These are phyloP conservation scores for Eupithecia tripunctaria DNA, from an alignment of 2,888 invertebrate genomes.

Conservation along the genomic window DNA sequence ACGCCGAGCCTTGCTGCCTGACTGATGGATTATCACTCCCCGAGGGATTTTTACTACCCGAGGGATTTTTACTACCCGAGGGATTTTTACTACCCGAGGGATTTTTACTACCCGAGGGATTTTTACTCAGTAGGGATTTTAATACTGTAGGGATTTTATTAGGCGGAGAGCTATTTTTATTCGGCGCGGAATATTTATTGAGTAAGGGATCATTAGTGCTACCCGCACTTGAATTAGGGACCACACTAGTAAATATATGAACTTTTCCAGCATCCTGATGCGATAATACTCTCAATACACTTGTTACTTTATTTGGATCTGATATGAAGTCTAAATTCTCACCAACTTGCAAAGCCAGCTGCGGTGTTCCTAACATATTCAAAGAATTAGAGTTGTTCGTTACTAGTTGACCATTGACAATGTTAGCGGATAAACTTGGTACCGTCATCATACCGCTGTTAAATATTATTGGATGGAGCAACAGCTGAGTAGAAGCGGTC, in stretches of 20 bases:
- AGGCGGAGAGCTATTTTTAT: background rate
- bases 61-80: slow-evolving; percentile 5
- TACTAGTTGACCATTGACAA: slow-evolving; percentile 25
- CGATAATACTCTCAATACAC: slow-evolving; percentile 4
- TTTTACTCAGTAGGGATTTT: background rate
- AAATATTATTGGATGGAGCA: slow-evolving; percentile 37
- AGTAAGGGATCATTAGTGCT: background rate
- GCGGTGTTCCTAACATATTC: slow-evolving; percentile 1
- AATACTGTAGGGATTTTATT: background rate
- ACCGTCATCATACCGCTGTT: slow-evolving; percentile 21
- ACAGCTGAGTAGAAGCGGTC: background rate
- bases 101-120: slow-evolving; percentile 3
- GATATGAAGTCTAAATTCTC: slow-evolving; percentile 11
- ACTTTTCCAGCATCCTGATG: background rate
- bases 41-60: background rate
- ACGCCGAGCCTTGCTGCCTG: background rate
- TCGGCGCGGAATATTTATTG: background rate
- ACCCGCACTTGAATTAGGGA: background rate
- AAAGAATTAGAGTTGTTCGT: background rate
- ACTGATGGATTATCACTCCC: background rate
- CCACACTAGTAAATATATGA: background rate
- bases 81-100: background rate
- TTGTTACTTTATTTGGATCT: slow-evolving; percentile 1
- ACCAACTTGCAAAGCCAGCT: slow-evolving; percentile 22
- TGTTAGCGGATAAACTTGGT: slow-evolving; percentile 27